Evolutionary conservation across 2,797 vertebrate species (phyloP), one percentile per base, ranked within the genome.

Genomic region (Florisuga fusca): DNA sequence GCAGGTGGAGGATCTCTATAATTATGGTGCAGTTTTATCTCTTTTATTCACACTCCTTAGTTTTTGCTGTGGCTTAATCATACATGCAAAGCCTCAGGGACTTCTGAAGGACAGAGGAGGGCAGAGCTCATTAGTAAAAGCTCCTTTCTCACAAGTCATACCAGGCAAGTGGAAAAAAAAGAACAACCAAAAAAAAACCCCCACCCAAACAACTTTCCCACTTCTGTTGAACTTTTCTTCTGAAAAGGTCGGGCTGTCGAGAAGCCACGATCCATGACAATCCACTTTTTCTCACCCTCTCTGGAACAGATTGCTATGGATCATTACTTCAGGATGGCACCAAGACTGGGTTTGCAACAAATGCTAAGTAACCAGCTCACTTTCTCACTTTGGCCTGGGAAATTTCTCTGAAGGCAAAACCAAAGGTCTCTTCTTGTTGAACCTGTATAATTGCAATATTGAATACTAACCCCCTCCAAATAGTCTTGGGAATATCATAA

Each of bases 271-370:
- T 91, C 94, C 93, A 71, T 95, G 94, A 82, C 76, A 81, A 91
- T 41, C 66, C 36, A 3, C 73, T 76, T 81, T 61, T 84, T 74
- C 94, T 76, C 87, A 84, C 92, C 54, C 75, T 50, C 67, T 34
- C 58, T 1, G 0, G 38, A 25, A 57, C 0, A 2, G 46, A 23
- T 22, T 64, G 88, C 41, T 89, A 94, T 1, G 82, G 95, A 76
- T 95, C 94, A 90, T 91, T 91, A 64, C 76, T 34, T 51, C 83
- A 71, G 92, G 82, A 67, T 88, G 59, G 66, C 84, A 95, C 62
- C 41, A 34, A 1, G 73, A 43, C 54, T 4, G 6, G 16, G 20
- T 38, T 62, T 89, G 66, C 45, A 73, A 55, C 55, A 51, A 79
- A 63, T 31, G 66, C 34, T 29, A 51, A 80, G 29, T 1, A 79